Evolutionary conservation across 2,113 vertebrate genomes (phyloP).

Genomic region (Sorex araneus): DNA sequence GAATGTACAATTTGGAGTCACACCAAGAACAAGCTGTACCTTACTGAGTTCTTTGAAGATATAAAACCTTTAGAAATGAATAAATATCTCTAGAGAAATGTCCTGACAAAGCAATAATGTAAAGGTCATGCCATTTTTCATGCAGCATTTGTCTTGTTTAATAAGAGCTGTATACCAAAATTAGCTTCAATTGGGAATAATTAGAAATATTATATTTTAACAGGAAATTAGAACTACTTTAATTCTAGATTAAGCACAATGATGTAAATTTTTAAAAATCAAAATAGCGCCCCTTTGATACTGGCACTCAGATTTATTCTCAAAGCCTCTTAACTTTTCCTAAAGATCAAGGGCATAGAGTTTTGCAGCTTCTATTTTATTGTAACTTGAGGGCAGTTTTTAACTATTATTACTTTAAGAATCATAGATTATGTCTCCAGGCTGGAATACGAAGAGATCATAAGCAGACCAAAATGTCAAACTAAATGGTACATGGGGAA

Average conservation of each 20-base stretch:
- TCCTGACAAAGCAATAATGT: slow-evolving; percentile 84
- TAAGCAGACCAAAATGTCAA: slow-evolving; percentile 59
- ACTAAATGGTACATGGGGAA: slow-evolving; percentile 61
- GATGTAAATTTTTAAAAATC: background rate
- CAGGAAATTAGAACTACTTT: slow-evolving; percentile 62
- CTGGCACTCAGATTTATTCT: slow-evolving; percentile 73
- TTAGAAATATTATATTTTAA: slow-evolving; percentile 78
- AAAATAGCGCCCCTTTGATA: slow-evolving; percentile 69
- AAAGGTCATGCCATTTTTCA: slow-evolving; percentile 83
- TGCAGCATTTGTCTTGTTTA: slow-evolving; percentile 81
- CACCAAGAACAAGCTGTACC: slow-evolving; percentile 44
- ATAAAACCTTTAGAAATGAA: slow-evolving; percentile 56
- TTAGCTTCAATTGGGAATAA: slow-evolving; percentile 80
- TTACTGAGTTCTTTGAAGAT: slow-evolving; percentile 58
- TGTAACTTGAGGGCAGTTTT: slow-evolving; percentile 81
- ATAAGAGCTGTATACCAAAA: slow-evolving; percentile 75
- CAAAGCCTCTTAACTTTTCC: slow-evolving; percentile 79
- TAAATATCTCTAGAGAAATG: slow-evolving; percentile 79
- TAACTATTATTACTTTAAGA: slow-evolving; percentile 82
- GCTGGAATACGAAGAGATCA: slow-evolving; percentile 74
- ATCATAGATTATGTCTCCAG: slow-evolving; percentile 81
- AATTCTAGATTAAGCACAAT: slow-evolving; percentile 64
- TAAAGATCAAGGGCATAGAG: slow-evolving; percentile 87
- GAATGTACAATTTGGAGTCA: slow-evolving; percentile 25
- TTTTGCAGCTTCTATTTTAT: slow-evolving; percentile 83